These are phyloP conservation scores for Muscicapa comitata DNA, from an alignment of 2,797 vertebrate species.

Conservation along the genomic window DNA sequence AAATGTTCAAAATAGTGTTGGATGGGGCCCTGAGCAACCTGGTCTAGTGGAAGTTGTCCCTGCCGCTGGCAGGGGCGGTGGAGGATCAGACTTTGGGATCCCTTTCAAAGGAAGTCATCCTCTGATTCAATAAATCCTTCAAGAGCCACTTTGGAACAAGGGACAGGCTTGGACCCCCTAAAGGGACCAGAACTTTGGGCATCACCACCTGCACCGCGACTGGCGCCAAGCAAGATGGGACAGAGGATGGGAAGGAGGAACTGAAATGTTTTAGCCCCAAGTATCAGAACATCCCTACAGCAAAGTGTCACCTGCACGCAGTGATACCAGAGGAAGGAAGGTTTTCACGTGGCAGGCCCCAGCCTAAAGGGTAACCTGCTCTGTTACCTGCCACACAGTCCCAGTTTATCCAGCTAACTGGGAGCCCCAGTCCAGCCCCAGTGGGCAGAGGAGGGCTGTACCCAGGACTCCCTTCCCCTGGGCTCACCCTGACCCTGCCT, in stretches of 20 bases:
- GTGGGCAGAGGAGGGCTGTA: background rate
- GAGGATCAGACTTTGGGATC: background rate
- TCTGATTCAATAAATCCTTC: background rate
- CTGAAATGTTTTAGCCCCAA: background rate
- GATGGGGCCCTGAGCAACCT: background rate
- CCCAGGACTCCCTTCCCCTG: background rate
- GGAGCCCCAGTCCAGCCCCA: background rate
- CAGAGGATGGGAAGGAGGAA: background rate
- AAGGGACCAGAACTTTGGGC: background rate
- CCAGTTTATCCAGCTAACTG: background rate
- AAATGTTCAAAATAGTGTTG: background rate
- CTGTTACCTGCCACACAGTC: background rate
- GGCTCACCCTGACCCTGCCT: background rate
- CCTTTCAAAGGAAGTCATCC: background rate
- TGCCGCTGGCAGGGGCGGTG: background rate
- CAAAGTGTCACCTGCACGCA: fast-evolving
- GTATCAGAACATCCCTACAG: background rate
- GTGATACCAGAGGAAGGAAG: background rate
- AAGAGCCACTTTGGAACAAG: fast-evolving
- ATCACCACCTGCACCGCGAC: fast-evolving
- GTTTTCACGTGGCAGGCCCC: background rate
- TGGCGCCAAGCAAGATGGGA: background rate
- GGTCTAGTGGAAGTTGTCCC: background rate
- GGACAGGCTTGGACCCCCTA: background rate
- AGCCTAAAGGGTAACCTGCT: background rate